Conservation (phyloP, 1,140 invertebrate genomes). For the Samia ricini region DNA sequence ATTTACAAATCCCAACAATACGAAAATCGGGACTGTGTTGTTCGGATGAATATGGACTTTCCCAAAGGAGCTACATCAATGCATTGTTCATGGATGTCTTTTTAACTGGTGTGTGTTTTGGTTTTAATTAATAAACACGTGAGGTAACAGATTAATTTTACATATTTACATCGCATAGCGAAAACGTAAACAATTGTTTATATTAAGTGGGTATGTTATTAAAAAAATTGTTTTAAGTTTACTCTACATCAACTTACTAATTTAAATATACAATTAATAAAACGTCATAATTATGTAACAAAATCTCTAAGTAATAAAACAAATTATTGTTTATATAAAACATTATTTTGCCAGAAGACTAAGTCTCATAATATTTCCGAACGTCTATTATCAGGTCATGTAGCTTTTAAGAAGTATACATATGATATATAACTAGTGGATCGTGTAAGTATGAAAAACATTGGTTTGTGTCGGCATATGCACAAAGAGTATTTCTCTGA, state of each 20-base stretch:
- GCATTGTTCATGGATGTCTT: conserved; percentile 76
- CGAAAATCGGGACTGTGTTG: conserved; percentile 40
- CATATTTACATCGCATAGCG: not conserved
- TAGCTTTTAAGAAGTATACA: not conserved
- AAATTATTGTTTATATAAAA: too few relatives aligned
- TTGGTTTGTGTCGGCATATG: conserved; percentile 47
- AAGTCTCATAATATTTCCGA: too few relatives aligned
- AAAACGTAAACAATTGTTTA: conserved; percentile 29
- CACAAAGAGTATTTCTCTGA: conserved; percentile 66
- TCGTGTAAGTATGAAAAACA: conserved; percentile 73
- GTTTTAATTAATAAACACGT: conserved; percentile 17
- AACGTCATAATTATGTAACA: not conserved
- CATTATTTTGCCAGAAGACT: too few relatives aligned
- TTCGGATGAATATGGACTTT: conserved; percentile 73
- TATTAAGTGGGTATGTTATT: conserved; percentile 29
- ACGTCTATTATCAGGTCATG: too few relatives aligned
- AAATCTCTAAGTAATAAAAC: too few relatives aligned
- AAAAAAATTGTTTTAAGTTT: conserved; percentile 18
- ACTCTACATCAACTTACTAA: conserved; percentile 1
- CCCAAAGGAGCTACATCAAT: conserved; percentile 68
- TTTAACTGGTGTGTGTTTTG: conserved; percentile 72
- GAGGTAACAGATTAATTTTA: conserved; percentile 7
- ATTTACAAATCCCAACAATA: conserved; percentile 22
- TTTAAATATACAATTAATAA: not conserved
- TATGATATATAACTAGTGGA: conserved; percentile 3